A percentile compares a stretch with the other conserved stretches of the same genome.
Conservation (phyloP, 2,797 vertebrate genomes). For the Dipus sagitta region DNA sequence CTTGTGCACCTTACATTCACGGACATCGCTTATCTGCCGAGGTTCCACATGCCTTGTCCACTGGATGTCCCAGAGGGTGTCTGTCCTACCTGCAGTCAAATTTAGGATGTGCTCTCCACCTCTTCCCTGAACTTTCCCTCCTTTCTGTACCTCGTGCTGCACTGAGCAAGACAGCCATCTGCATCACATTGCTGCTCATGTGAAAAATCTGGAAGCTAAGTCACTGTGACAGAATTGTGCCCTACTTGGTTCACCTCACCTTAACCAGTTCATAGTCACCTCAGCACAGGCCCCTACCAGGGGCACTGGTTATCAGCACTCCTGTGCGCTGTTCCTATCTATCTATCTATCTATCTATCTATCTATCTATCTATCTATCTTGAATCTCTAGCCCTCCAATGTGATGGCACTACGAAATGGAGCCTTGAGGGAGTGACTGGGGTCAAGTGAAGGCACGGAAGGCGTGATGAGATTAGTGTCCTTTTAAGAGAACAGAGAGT, state of each 20-base stretch:
- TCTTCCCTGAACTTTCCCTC: not conserved
- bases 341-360: too few species aligned
- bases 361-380: too few species aligned
- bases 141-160: not conserved
- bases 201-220: not conserved
- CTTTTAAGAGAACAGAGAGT: not conserved
- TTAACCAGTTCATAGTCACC: not conserved
- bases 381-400: not conserved
- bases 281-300: not conserved
- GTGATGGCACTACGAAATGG: not conserved
- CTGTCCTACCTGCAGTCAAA: not conserved
- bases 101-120: not conserved
- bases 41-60: not conserved
- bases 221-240: accelerated
- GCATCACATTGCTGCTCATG: not conserved
- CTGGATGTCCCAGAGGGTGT: not conserved
- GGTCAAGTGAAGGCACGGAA: not conserved
- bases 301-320: too few species aligned
- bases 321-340: not conserved
- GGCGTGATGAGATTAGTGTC: too few species aligned
- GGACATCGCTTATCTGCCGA: not conserved
- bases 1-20: not conserved
- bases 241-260: accelerated
- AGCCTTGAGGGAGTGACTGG: too few species aligned
- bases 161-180: not conserved